Base-by-base conservation (phyloP, 2,113 vertebrate genomes). In the Eptatretus burgeri region DNA sequence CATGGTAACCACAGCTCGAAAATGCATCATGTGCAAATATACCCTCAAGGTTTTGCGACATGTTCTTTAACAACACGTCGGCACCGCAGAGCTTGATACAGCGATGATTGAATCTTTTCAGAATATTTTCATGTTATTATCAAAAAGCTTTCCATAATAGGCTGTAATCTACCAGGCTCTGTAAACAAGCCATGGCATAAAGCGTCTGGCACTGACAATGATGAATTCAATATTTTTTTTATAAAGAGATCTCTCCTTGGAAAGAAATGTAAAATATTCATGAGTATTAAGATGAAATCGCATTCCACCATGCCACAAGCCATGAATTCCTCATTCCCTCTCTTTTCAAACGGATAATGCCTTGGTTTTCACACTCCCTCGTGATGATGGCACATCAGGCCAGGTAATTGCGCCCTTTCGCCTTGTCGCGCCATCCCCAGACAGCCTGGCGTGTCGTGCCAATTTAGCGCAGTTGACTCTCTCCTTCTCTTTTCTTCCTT, bases 161-260 rank as follows among this genome's bases (percentile, higher is more conserved):
- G 27, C 7, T 41, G 27, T 41, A 41, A 41, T 41, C 27, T 41
- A 41, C 27, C 27, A 41, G 27, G 27, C n/a, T 60, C 56, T 60
- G 56, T 20, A 60, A 20, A 20, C 56, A 20, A n/a, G 20, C n/a
- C 56, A 11, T 20, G 56, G 56, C 56, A n/a, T 20, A 20, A 60
- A 60, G n/a, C 56, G 13, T 20, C 20, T 60, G 56, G 56, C 56
- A 20, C n/a, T 20, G n/a, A n/a, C 56, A 20, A 20, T 60, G 20
- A 60, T 60, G 56, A 60, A 60, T 60, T 60, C n/a, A 60, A 60
- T 60, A 60, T 60, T 60, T 60, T 13, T 60, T 17, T 60, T 17
- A 60, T 17, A 20, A 60, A 20, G 20, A 17, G n/a, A n/a, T n/a
- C 56, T n/a, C n/a, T n/a, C 20, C n/a, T n/a, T 20, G 56, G 20